These are phyloP conservation scores for Melinaea marsaeus DNA, from an alignment of 2,888 invertebrate species.

Conservation along the genomic window DNA sequence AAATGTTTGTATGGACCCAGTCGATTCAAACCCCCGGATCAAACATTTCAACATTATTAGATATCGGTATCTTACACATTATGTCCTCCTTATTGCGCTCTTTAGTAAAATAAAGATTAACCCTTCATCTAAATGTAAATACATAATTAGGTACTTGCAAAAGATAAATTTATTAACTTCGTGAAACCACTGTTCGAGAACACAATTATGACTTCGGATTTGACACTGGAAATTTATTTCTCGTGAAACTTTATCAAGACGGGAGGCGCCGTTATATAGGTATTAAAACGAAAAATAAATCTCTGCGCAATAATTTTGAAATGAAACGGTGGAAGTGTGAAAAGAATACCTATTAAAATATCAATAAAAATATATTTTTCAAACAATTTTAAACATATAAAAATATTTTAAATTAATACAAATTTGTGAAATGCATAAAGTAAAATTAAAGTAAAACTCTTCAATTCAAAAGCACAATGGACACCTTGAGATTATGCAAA, in stretches of 20 bases:
- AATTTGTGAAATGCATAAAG: neutral
- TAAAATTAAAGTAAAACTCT: neutral
- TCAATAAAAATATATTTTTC: neutral
- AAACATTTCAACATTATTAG: conserved; percentile 56
- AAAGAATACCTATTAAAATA: too few species aligned
- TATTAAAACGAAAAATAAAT: conserved; percentile 17
- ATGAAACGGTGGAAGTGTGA: too few species aligned
- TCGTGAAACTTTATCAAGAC: conserved; percentile 9
- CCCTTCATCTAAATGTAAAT: conserved; percentile 25
- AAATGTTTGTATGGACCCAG: conserved; percentile 57
- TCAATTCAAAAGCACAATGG: conserved; percentile 12
- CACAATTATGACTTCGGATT: conserved; percentile 21
- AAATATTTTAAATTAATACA: neutral
- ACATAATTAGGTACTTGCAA: conserved; percentile 10
- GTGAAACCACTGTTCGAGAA: conserved; percentile 17
- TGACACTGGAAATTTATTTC: conserved; percentile 18
- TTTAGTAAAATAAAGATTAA: conserved; percentile 40
- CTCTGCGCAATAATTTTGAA: neutral
- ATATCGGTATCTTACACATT: conserved; percentile 50
- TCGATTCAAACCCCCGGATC: conserved; percentile 5
- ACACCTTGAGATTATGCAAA: conserved; percentile 17
- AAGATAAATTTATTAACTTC: conserved; percentile 20
- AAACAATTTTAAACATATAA: neutral
- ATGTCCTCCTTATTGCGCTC: conserved; percentile 48
- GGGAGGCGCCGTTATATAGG: conserved; percentile 5